Percentiles rank a stretch among this genome's conserved stretches.
Conservation (phyloP, 2,888 invertebrate species). For the Deilephila porcellus region DNA sequence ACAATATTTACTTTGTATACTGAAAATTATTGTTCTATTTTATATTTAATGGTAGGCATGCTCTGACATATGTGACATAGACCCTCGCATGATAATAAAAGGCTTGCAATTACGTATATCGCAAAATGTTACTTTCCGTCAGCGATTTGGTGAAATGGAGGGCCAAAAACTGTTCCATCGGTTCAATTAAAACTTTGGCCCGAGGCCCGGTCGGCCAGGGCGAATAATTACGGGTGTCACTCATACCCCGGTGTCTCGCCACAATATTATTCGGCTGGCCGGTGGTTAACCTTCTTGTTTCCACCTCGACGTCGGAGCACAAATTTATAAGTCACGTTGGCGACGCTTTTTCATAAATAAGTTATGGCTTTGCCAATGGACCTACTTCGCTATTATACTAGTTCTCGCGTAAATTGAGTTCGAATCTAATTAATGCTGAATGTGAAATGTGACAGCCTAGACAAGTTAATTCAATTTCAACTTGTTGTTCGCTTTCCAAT, state of each 20-base stretch:
- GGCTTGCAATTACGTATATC: constrained; percentile 13
- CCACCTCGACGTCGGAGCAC: constrained; percentile 10
- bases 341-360: constrained; percentile 27
- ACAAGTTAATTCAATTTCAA: constrained; percentile 15
- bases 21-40: no score
- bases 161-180: constrained; percentile 56
- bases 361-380: constrained; percentile 11
- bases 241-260: constrained; percentile 38
- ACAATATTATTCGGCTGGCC: constrained; percentile 22
- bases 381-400: constrained; percentile 17
- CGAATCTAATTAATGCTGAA: constrained; percentile 25
- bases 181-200: constrained; percentile 67
- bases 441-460: constrained; percentile 6
- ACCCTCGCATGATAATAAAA: neutral
- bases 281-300: constrained; percentile 25
- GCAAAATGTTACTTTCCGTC: constrained; percentile 32
- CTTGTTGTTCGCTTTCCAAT: constrained; percentile 1
- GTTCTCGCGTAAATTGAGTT: constrained; percentile 9
- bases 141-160: constrained; percentile 48
- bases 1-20: no score
- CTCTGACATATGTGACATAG: neutral
- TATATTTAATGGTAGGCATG: no score
- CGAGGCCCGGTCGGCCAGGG: constrained; percentile 38
- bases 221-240: constrained; percentile 56
- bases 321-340: constrained; percentile 26